Evolutionary conservation across 2,113 vertebrate genomes (phyloP).

Genomic region (Rhegmatorhina hoffmannsi): DNA sequence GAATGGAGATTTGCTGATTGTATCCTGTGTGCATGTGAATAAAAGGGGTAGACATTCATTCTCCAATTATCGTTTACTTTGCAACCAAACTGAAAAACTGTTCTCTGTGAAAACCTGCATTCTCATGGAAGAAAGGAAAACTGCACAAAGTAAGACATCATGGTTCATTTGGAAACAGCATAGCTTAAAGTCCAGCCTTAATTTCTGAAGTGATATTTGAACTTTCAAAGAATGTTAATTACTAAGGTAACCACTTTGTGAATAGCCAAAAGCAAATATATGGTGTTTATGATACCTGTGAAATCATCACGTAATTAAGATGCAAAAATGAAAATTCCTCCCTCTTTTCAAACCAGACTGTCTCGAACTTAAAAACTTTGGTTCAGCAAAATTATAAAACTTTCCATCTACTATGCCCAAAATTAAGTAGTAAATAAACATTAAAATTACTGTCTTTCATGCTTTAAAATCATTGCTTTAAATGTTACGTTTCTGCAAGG

Average conservation of each 20-base stretch:
- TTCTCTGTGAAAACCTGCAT: background rate
- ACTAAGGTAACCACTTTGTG: background rate
- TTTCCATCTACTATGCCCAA: background rate
- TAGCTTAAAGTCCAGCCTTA: background rate
- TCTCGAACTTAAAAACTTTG: background rate
- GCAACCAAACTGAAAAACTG: background rate
- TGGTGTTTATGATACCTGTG: background rate
- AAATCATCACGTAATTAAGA: background rate
- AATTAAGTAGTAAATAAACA: background rate
- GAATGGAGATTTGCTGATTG: background rate
- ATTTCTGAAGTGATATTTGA: background rate
- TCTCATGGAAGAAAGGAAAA: background rate
- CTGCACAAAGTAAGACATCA: background rate
- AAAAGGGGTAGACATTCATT: background rate
- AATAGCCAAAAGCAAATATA: background rate
- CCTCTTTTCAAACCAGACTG: background rate
- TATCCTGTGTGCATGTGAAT: background rate
- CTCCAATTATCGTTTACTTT: background rate
- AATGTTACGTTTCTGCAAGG: background rate
- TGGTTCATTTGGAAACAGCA: background rate
- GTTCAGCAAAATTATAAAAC: background rate
- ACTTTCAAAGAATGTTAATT: background rate
- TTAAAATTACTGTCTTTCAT: background rate
- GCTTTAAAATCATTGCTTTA: background rate
- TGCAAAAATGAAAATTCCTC: background rate